A percentile compares a stretch with the other conserved stretches of the same genome.
Conservation (phyloP, 2,113 vertebrate genomes). For the Enhydra lutris region DNA sequence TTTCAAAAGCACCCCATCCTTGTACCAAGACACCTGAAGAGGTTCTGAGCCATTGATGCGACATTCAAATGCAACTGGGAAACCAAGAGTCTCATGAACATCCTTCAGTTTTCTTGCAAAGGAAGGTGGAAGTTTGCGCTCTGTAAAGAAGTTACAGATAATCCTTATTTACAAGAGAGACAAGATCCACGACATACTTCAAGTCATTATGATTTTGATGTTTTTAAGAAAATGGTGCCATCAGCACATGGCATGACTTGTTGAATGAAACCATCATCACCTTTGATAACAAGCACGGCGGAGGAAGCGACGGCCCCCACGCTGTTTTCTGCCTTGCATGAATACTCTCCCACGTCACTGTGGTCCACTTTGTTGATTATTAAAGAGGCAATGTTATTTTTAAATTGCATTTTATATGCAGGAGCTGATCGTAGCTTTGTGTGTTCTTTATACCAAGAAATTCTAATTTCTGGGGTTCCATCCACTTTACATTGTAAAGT, state of each 20-base stretch:
- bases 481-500: conserved; percentile 93
- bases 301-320: conserved; percentile 91
- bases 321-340: conserved; percentile 95
- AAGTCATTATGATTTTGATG: neutral
- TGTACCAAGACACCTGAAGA: conserved; percentile 94
- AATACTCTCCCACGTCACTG: conserved; percentile 92
- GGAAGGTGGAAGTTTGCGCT: conserved; percentile 93
- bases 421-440: conserved; percentile 94
- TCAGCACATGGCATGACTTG: neutral
- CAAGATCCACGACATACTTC: neutral
- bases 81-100: conserved; percentile 90
- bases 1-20: conserved; percentile 88
- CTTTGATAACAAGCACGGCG: conserved; percentile 90
- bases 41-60: conserved; percentile 95
- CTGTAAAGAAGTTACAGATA: conserved; percentile 84
- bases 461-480: conserved; percentile 96
- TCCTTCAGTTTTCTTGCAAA: conserved; percentile 96
- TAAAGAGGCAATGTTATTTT: conserved; percentile 91
- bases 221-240: conserved; percentile 32
- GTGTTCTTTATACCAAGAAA: conserved; percentile 98
- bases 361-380: conserved; percentile 90
- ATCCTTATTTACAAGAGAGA: conserved; percentile 42
- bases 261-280: conserved; percentile 82
- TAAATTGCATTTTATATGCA: conserved; percentile 92
- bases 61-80: conserved; percentile 92